phyloP scores from a whole-genome alignment of 2,797 vertebrate species.

The Sternotherus odoratus region DNA sequence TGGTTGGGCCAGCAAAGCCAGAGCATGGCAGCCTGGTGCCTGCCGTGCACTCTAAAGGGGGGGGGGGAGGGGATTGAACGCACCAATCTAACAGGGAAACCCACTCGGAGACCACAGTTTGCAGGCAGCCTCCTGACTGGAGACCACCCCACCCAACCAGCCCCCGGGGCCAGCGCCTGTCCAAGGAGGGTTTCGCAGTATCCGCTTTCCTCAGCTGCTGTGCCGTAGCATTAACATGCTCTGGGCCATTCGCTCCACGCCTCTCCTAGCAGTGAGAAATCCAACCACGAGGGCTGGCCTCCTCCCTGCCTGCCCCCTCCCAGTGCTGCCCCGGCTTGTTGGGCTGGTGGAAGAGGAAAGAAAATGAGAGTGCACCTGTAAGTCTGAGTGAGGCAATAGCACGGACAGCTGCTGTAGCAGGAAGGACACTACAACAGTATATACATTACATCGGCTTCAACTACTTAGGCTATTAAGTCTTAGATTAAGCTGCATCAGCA shows the following conservation, averaged over 20 bases:
- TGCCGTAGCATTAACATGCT: rapidly evolving
- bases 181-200: not conserved
- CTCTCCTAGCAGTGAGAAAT: rapidly evolving
- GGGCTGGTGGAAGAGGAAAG: not conserved
- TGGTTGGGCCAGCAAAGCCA: rapidly evolving
- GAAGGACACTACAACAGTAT: constrained; percentile 58
- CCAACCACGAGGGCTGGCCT: not conserved
- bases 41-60: not conserved
- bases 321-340: not conserved
- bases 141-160: rapidly evolving
- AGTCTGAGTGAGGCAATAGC: not conserved
- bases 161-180: rapidly evolving
- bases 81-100: not conserved
- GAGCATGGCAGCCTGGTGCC: not conserved
- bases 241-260: not conserved
- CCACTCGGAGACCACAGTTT: not conserved
- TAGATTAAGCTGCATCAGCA: not conserved
- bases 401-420: constrained; percentile 1
- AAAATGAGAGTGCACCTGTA: not conserved
- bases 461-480: constrained; percentile 43
- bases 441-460: constrained; percentile 50
- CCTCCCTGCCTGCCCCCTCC: not conserved
- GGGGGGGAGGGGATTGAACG: rapidly evolving
- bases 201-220: not conserved
- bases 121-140: not conserved